Base-by-base conservation (phyloP, 2,888 invertebrate species). In the Tachina lurida region DNA sequence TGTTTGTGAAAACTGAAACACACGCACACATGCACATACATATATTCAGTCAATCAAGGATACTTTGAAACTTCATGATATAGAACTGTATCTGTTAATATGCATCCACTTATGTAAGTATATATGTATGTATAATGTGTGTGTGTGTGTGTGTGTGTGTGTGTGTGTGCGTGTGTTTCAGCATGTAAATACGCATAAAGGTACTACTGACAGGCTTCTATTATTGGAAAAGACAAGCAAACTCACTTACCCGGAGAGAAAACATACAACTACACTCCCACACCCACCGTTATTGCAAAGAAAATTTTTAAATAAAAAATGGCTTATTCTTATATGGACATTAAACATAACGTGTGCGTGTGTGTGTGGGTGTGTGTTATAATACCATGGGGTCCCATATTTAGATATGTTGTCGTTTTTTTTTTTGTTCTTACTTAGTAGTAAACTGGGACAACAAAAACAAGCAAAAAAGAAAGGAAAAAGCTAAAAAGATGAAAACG, bases 381-480 rank as follows among this genome's bases (percentile, higher is more conserved):
- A 76, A 86, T 83, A 76, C 82, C 58, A 73, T 71, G 71, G 82
- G 79, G 82, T 83, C 79, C 82, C 82, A 86, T 86, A 83, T 78
- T 73, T 75, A 67, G 62, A 83, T 73, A 22, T 77, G 49, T 77
- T 65, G 43, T 62, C 58, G 65, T 65, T 22, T 1, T 73, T 56
- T 73, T 84, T 31, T 31, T 31, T n/a, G n/a, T 75, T 75, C 43
- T 17, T 10, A 19, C 41, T 58, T 49, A 54, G 10, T 62, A 75
- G 22, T 76, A 39, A 81, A 80, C 76, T 79, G 82, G 70, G 71
- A 79, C 78, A 78, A 67, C 70, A 65, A 82, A 78, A 22, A 75
- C 75, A 82, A 71, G 78, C 74, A 65, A 82, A 85, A 85, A 73
- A 15, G 10, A 60, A 41, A 58, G 22, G 56, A 54, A 63, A 77